phyloP scores from a whole-genome alignment of 64 coral and sea anemone genomes.

The Astreopora myriophthalma region DNA sequence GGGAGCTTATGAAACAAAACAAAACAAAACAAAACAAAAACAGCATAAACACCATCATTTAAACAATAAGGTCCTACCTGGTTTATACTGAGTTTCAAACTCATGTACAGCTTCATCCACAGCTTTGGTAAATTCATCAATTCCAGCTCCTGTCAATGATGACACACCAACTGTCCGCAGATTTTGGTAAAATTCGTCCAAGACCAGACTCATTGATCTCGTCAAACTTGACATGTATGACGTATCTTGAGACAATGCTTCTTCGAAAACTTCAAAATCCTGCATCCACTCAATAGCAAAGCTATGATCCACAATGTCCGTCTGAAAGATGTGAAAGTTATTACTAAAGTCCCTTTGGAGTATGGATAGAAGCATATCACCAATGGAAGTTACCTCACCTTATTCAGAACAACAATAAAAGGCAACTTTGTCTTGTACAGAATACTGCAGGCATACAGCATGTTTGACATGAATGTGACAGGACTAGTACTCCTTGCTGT shows the following conservation, averaged over 20 bases:
- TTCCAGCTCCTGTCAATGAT: slow-evolving; percentile 92
- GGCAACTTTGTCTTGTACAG: slow-evolving; percentile 95
- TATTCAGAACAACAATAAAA: slow-evolving; percentile 87
- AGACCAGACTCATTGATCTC: slow-evolving; percentile 91
- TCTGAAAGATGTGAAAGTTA: slow-evolving; percentile 29
- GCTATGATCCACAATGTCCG: slow-evolving; percentile 96
- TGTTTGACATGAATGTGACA: slow-evolving; percentile 99
- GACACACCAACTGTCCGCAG: slow-evolving; percentile 90
- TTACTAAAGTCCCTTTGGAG: neutral
- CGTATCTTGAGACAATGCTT: slow-evolving; percentile 94
- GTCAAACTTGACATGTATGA: slow-evolving; percentile 99
- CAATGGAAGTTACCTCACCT: slow-evolving; percentile 37
- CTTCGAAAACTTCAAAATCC: slow-evolving; percentile 95
- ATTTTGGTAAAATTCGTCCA: slow-evolving; percentile 98
- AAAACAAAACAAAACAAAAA: too few relatives aligned
- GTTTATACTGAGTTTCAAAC: slow-evolving; percentile 96
- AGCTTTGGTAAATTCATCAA: slow-evolving; percentile 84
- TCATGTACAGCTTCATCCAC: slow-evolving; percentile 79
- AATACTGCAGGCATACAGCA: slow-evolving; percentile 99
- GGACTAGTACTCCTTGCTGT: slow-evolving; percentile 89
- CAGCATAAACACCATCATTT: neutral
- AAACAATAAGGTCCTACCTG: slow-evolving; percentile 63
- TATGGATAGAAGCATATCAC: too few relatives aligned
- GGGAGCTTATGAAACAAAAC: too few relatives aligned
- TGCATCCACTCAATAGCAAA: slow-evolving; percentile 98